Conservation (phyloP, 2,797 vertebrate genomes). For the Caiman crocodilus region DNA sequence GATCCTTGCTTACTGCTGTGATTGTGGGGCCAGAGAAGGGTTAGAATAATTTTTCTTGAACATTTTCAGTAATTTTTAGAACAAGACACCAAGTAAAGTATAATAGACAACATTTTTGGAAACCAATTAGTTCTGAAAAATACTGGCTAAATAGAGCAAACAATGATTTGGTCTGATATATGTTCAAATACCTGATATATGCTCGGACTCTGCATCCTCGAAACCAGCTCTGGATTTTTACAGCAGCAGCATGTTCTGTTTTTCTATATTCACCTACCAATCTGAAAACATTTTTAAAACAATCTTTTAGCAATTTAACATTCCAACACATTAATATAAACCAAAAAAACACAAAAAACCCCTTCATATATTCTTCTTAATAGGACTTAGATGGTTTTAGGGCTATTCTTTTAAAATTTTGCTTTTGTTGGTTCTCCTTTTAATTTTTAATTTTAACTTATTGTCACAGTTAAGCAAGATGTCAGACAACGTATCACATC, state of each 20-base stretch:
- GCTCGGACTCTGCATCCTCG: slow-evolving; percentile 86
- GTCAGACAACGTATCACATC: background rate
- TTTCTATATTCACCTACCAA: slow-evolving; percentile 82
- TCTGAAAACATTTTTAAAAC: slow-evolving; percentile 78
- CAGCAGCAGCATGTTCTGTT: slow-evolving; percentile 83
- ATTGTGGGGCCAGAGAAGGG: background rate
- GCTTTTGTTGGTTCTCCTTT: background rate
- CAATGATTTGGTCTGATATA: background rate
- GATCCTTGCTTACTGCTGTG: no score
- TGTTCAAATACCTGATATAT: slow-evolving; percentile 86
- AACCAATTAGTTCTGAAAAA: background rate
- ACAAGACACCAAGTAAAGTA: background rate
- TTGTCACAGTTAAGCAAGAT: background rate
- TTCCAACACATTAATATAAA: slow-evolving; percentile 20
- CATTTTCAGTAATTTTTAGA: background rate
- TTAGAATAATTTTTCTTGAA: rapidly evolving
- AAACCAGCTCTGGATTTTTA: slow-evolving; percentile 92
- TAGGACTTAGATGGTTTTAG: no score
- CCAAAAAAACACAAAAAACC: slow-evolving; percentile 21
- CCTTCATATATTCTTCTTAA: background rate
- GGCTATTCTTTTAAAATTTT: no score
- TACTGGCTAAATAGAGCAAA: background rate
- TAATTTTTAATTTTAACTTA: background rate
- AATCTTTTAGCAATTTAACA: background rate
- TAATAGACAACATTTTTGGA: background rate